phyloP scores from a whole-genome alignment of 2,888 invertebrate genomes.

The Sphaerophoria rueppellii region DNA sequence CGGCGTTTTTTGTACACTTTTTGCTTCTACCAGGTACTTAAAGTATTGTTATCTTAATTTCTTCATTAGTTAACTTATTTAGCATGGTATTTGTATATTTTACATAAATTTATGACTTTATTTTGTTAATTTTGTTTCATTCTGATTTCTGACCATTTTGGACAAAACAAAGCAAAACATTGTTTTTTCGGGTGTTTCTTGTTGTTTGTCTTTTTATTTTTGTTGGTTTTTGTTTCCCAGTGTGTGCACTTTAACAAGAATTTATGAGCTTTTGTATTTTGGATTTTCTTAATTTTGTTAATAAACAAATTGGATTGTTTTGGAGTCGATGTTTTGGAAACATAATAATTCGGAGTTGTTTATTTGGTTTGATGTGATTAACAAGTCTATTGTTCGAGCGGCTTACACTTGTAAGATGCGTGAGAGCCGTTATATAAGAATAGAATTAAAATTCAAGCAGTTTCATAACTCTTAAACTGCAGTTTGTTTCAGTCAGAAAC shows the following conservation, averaged over 20 bases:
- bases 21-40: slow-evolving; percentile 15
- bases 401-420: not conserved
- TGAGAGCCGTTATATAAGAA: too few species aligned
- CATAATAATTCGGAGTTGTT: slow-evolving; percentile 24
- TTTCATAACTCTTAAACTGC: too few species aligned
- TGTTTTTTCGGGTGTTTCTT: not conserved
- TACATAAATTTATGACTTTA: slow-evolving; percentile 49
- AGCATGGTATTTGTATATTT: slow-evolving; percentile 44
- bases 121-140: slow-evolving; percentile 53
- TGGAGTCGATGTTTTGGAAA: not conserved
- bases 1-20: not conserved
- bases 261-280: slow-evolving; percentile 44
- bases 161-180: slow-evolving; percentile 14
- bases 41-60: slow-evolving; percentile 56
- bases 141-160: not conserved
- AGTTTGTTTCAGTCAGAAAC: too few species aligned
- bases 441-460: too few species aligned
- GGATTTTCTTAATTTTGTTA: not conserved
- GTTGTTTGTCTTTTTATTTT: not conserved
- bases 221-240: not conserved
- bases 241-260: slow-evolving; percentile 39
- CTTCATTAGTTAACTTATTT: slow-evolving; percentile 57
- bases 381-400: slow-evolving; percentile 5
- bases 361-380: slow-evolving; percentile 26
- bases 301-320: slow-evolving; percentile 17